Evolutionary conservation across 1,140 invertebrate species (phyloP), one percentile per base, ranked within the genome.

Genomic region (Neodiprion pinetum): DNA sequence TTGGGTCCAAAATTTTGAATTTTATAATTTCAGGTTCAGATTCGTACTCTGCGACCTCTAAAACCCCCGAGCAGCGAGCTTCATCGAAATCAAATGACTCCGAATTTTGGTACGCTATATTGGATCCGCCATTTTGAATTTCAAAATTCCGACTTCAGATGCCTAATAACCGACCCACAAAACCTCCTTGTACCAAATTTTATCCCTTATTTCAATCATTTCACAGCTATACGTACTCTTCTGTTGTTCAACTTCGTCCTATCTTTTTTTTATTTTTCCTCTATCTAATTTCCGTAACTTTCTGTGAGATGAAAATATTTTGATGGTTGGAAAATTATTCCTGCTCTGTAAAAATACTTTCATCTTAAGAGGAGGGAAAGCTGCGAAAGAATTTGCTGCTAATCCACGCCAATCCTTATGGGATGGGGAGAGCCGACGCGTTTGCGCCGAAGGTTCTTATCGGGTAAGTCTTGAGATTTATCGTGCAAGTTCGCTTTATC

Each of bases 391-490:
- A 61, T 17, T 61, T 17, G 11, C 53, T 61, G n/a, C 53, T 61
- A 61, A 61, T 61, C 7, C 53, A 14, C 53, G n/a, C 28, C 28
- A 40, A 40, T 40, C 28, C 28, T 40, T 40, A 40, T 40, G 28
- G 28, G 28, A 40, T 40, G 28, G 28, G 28, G 28, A 40, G 0
- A 40, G 28, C 5, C 28, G 53, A 61, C 53, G 53, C 53, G 53
- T 61, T 61, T 17, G 53, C 53, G n/a, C 53, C 53, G 53, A 61
- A 61, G 11, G n/a, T 61, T 17, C 9, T 61, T 61, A 61, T 61
- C 53, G 53, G n/a, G 53, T 61, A 61, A 61, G 53, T 61, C 53
- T 61, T 61, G 11, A 17, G n/a, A 61, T 61, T 61, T 61, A 61
- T 61, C n/a, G 53, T 5, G n/a, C 53, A 61, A 61, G 53, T 61